phyloP scores from a whole-genome alignment of 2,113 vertebrate genomes.

The Tragelaphus buxtoni region DNA sequence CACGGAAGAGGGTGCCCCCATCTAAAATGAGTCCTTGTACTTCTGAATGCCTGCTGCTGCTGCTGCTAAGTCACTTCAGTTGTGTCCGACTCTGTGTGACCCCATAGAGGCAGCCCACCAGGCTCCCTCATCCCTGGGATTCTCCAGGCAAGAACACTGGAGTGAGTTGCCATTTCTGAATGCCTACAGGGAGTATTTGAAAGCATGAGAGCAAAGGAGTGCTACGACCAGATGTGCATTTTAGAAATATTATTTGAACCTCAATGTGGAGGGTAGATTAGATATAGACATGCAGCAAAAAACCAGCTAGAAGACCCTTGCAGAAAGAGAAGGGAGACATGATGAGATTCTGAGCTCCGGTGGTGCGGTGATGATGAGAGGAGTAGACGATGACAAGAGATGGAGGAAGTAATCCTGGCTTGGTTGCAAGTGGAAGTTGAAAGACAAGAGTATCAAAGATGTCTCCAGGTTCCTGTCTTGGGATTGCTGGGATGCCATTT shows the following conservation, averaged over 20 bases:
- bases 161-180: not conserved
- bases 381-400: not conserved
- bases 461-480: not conserved
- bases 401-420: not conserved
- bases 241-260: not conserved
- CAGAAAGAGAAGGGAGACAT: not conserved
- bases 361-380: not conserved
- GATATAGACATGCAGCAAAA: not conserved
- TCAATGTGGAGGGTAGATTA: not conserved
- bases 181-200: not conserved
- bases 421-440: not conserved
- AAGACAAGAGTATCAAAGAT: not conserved
- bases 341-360: fast-evolving
- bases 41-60: not conserved
- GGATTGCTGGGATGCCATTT: not conserved
- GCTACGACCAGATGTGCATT: not conserved
- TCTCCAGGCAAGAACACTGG: too few species aligned
- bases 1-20: not conserved
- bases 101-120: too few species aligned
- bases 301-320: not conserved
- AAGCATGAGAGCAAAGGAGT: not conserved
- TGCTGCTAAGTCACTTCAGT: not conserved
- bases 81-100: too few species aligned
- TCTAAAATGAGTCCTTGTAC: not conserved
- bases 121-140: too few species aligned